phyloP scores from a whole-genome alignment of 2,888 invertebrate species.

The Plebejus argus region DNA sequence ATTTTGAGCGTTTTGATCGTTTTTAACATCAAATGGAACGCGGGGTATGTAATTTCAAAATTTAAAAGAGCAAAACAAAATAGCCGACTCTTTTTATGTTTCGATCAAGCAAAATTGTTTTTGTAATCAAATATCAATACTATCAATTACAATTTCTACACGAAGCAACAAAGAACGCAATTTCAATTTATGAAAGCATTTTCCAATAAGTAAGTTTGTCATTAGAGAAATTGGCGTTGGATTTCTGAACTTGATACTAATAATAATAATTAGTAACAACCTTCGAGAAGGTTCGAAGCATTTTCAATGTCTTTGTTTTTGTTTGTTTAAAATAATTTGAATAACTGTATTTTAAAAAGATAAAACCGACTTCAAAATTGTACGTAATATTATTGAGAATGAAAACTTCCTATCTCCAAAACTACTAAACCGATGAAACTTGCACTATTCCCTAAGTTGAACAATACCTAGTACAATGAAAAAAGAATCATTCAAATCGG shows the following conservation, averaged over 20 bases:
- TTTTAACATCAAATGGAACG: no score
- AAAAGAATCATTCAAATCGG: no score
- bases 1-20: no score
- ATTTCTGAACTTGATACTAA: background rate
- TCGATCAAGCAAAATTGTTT: background rate
- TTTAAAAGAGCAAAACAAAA: background rate
- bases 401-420: no score
- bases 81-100: background rate
- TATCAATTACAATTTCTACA: background rate
- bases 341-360: no score
- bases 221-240: constrained; percentile 5
- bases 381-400: no score
- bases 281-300: background rate
- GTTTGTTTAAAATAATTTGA: background rate
- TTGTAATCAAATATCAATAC: background rate
- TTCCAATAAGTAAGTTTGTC: background rate
- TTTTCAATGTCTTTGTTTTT: background rate
- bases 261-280: background rate
- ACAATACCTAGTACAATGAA: no score
- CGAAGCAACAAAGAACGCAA: background rate
- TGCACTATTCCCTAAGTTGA: no score
- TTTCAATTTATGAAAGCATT: background rate
- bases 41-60: no score
- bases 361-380: no score
- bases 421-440: no score